phyloP scores from a whole-genome alignment of 2,888 invertebrate species.

The Trypoxylon attenuatum region DNA sequence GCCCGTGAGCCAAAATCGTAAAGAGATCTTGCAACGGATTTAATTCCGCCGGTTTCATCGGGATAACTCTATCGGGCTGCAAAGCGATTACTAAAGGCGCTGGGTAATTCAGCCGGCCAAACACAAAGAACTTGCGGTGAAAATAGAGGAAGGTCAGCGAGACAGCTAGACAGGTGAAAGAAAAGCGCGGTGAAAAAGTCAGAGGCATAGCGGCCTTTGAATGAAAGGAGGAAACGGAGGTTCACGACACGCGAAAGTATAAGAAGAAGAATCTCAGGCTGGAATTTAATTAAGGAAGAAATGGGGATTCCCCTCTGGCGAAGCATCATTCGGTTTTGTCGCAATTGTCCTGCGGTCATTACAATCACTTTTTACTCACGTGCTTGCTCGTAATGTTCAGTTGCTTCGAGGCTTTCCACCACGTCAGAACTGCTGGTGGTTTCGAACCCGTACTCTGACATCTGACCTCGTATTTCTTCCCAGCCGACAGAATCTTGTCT shows the following conservation, averaged over 20 bases:
- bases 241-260: neutral
- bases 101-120: no score
- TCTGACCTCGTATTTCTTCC: constrained; percentile 89
- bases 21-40: no score
- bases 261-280: constrained; percentile 1
- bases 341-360: neutral
- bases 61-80: no score
- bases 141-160: no score
- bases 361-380: constrained; percentile 78
- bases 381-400: constrained; percentile 88
- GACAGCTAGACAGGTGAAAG: neutral
- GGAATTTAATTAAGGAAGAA: constrained; percentile 27
- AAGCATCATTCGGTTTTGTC: constrained; percentile 12
- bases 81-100: no score
- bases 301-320: neutral
- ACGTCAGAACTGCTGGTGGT: constrained; percentile 89
- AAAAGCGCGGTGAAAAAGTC: neutral
- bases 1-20: no score
- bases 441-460: constrained; percentile 91
- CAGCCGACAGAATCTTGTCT: constrained; percentile 88
- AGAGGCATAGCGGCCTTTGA: neutral
- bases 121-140: no score
- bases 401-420: constrained; percentile 93
- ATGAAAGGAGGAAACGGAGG: neutral
- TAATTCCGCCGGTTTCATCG: no score